These are phyloP conservation scores for Pterocles gutturalis DNA, from an alignment of 2,113 vertebrate genomes.

Conservation along the genomic window DNA sequence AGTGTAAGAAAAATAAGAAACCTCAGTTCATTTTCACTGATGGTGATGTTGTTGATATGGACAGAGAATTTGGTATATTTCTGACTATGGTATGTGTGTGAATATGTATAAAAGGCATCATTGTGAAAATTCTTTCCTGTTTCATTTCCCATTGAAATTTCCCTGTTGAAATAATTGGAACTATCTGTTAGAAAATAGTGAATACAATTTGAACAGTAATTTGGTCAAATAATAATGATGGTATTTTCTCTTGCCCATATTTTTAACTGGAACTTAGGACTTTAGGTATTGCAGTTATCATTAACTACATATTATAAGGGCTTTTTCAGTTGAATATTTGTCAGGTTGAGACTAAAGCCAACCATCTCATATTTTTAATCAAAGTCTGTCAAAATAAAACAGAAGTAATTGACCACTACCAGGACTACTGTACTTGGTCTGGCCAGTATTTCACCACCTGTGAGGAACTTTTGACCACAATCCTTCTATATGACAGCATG, in stretches of 20 bases:
- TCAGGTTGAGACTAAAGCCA: background rate
- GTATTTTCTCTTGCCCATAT: background rate
- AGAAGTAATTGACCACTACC: background rate
- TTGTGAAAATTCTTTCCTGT: background rate
- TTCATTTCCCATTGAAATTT: background rate
- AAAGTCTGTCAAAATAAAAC: background rate
- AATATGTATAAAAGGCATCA: background rate
- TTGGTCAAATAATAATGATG: background rate
- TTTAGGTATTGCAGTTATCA: background rate
- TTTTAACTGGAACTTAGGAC: background rate
- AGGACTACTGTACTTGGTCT: background rate
- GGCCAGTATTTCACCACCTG: background rate
- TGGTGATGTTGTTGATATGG: slow-evolving; percentile 76
- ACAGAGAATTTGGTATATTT: slow-evolving; percentile 80
- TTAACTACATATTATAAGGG: background rate
- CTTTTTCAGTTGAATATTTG: background rate
- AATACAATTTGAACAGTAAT: background rate
- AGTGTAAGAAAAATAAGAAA: slow-evolving; percentile 77
- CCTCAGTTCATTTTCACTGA: slow-evolving; percentile 74
- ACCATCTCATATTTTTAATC: background rate
- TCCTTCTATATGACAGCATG: background rate
- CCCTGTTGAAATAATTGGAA: background rate
- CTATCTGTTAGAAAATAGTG: background rate
- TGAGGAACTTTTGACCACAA: background rate
- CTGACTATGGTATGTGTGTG: slow-evolving; percentile 75